Evolutionary conservation across 2,797 vertebrate genomes (phyloP).

Genomic region (Paedocypris micromegethes): DNA sequence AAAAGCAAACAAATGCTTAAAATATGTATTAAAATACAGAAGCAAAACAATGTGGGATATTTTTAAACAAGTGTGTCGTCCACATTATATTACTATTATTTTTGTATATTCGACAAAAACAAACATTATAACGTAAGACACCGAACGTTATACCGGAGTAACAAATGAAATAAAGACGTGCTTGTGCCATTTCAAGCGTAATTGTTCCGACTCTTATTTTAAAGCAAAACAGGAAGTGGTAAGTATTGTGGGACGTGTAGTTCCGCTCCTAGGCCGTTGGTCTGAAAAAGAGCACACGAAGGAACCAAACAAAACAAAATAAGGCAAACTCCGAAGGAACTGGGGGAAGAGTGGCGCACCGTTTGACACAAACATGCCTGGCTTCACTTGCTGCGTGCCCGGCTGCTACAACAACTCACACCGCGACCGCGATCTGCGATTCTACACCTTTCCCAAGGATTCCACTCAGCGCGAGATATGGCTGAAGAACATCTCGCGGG

Average conservation of each 20-base stretch:
- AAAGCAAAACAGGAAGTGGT: constrained; percentile 75
- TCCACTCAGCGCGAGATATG: constrained; percentile 83
- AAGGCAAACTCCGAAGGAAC: constrained; percentile 45
- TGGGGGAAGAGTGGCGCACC: neutral
- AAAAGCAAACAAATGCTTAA: too few species aligned
- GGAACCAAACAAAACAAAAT: constrained; percentile 68
- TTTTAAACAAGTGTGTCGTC: too few species aligned
- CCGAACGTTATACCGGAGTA: too few species aligned
- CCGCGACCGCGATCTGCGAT: constrained; percentile 88
- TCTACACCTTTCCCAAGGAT: constrained; percentile 97
- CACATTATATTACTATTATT: too few species aligned
- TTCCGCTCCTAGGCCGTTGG: constrained; percentile 73
- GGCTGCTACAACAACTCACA: constrained; percentile 98
- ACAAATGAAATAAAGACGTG: neutral
- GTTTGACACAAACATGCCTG: constrained; percentile 74
- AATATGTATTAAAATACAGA: too few species aligned
- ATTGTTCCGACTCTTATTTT: neutral
- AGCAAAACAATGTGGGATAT: too few species aligned
- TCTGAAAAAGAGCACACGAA: constrained; percentile 62
- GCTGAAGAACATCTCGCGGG: constrained; percentile 96
- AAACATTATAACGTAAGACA: too few species aligned
- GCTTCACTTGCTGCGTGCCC: constrained; percentile 97
- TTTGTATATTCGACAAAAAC: too few species aligned
- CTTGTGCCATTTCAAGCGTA: constrained; percentile 9
- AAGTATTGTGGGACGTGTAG: constrained; percentile 80